These are phyloP conservation scores for Okapia johnstoni DNA, from an alignment of 2,113 vertebrate genomes.

Conservation along the genomic window DNA sequence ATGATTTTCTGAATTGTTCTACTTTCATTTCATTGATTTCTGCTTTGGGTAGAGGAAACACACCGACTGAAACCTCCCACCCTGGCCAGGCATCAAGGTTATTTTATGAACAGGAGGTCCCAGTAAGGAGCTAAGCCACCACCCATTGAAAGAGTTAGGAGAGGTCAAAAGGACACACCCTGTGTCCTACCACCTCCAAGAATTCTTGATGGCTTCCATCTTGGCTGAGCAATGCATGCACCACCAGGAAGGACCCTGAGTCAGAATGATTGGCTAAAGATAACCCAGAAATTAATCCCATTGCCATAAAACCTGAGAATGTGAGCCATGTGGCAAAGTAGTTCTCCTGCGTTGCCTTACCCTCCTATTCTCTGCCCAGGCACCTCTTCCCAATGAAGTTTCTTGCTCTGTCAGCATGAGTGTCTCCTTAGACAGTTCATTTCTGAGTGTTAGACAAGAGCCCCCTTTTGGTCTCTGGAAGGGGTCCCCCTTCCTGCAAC, in stretches of 20 bases:
- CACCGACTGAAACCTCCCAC: background rate
- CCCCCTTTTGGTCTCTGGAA: background rate
- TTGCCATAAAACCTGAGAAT: background rate
- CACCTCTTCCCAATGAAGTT: background rate
- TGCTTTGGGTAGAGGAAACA: background rate
- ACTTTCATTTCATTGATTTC: background rate
- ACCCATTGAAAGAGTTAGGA: background rate
- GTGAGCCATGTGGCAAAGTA: background rate
- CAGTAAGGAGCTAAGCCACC: background rate
- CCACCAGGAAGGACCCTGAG: background rate
- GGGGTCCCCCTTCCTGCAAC: background rate
- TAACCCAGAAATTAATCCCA: background rate
- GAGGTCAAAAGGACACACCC: background rate
- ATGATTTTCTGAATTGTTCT: background rate
- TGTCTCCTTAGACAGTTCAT: background rate
- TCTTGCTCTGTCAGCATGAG: background rate
- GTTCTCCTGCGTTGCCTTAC: background rate
- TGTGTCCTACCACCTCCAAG: background rate
- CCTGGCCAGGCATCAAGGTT: background rate
- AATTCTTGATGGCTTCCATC: background rate
- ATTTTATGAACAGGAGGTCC: background rate
- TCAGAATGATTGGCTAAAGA: background rate
- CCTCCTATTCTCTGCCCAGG: background rate
- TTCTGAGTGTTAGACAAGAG: background rate
- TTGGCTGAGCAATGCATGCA: background rate